Evolutionary conservation across 2,888 invertebrate species (phyloP).

Genomic region (Drosophila neonasuta): DNA sequence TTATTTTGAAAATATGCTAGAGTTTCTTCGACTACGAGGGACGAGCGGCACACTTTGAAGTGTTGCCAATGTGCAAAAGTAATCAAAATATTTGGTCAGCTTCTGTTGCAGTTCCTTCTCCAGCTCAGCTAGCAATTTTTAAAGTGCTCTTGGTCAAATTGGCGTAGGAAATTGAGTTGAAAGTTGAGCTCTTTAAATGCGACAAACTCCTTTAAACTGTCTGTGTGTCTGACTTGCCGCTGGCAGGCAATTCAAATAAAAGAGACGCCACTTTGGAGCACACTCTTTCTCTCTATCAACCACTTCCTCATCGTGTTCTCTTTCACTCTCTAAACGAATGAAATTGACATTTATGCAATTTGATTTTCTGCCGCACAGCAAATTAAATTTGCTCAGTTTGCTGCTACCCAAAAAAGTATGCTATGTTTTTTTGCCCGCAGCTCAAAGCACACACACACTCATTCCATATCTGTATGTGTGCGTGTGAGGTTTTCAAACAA

Average conservation of each 20-base stretch:
- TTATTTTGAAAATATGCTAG: constrained; percentile 70
- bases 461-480: constrained; percentile 8
- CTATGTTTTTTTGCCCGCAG: constrained; percentile 57
- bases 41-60: constrained; percentile 47
- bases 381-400: constrained; percentile 69
- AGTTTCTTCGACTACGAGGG: constrained; percentile 14
- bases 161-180: constrained; percentile 52
- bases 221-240: constrained; percentile 1
- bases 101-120: constrained; percentile 49
- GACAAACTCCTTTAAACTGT: constrained; percentile 38
- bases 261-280: constrained; percentile 30
- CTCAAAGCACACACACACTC: constrained; percentile 12
- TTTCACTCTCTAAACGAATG: neutral
- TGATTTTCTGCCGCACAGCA: constrained; percentile 66
- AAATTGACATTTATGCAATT: constrained; percentile 78
- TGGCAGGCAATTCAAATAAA: constrained; percentile 39
- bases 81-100: constrained; percentile 76
- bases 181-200: constrained; percentile 47
- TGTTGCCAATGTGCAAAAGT: constrained; percentile 68
- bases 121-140: constrained; percentile 31
- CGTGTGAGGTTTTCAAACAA: constrained; percentile 57
- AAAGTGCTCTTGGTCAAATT: constrained; percentile 44
- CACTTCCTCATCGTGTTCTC: neutral
- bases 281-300: neutral
- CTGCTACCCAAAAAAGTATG: constrained; percentile 58